Evolutionary conservation across 2,797 vertebrate genomes (phyloP).

Genomic region (Leontopithecus rosalia): DNA sequence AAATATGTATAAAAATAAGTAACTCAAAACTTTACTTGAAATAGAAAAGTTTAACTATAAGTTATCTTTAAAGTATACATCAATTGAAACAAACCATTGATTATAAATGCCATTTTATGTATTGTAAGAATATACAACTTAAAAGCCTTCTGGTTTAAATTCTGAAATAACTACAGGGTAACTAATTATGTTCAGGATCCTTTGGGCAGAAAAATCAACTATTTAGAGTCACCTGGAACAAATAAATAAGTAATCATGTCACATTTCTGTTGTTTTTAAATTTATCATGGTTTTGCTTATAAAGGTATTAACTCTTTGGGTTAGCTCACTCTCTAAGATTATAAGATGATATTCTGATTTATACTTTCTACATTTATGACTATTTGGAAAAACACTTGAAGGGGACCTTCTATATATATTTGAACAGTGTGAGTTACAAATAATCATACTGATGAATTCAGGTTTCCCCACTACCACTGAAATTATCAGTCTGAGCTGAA

Average conservation of each 20-base stretch:
- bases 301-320: neutral
- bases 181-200: conserved; percentile 5
- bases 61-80: neutral
- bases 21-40: conserved; percentile 15
- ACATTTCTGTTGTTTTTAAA: neutral
- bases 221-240: neutral
- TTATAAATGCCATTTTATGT: neutral
- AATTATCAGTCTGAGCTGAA: neutral
- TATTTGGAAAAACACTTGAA: conserved; percentile 19
- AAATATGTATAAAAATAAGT: conserved; percentile 23
- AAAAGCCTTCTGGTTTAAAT: conserved; percentile 26
- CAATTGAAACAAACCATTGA: conserved; percentile 37
- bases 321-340: neutral
- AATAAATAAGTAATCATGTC: neutral
- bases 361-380: neutral
- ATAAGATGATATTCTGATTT: neutral
- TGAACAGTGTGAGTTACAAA: neutral
- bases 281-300: neutral
- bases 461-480: neutral
- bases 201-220: neutral
- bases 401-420: neutral
- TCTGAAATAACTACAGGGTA: neutral
- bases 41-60: conserved; percentile 23
- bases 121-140: conserved; percentile 1
- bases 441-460: neutral